Evolutionary conservation across 35 echinoderm and acorn worm genomes (phyloP).

Genomic region (Heliocidaris tuberculata): DNA sequence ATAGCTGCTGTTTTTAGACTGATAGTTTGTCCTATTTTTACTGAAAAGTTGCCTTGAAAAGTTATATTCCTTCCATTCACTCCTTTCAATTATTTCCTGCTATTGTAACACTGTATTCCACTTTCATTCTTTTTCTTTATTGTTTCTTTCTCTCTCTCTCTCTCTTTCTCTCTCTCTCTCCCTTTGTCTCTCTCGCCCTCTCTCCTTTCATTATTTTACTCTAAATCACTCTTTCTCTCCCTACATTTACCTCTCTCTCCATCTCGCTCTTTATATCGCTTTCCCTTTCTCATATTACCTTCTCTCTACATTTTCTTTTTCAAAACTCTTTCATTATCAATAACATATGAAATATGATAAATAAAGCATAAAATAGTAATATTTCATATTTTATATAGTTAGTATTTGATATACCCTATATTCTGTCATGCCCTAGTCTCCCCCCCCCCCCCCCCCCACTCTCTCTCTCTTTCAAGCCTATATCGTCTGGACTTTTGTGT

Average conservation of each 20-base stretch:
- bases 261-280: not conserved
- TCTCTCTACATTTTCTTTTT: not conserved
- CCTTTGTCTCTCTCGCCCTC: not conserved
- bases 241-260: not conserved
- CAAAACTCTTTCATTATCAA: no score
- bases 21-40: no score
- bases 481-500: not conserved
- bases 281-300: not conserved
- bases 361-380: no score
- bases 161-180: not conserved
- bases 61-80: no score
- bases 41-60: no score
- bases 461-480: not conserved
- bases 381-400: no score
- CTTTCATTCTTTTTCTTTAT: not conserved
- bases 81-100: no score
- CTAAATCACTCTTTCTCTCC: not conserved
- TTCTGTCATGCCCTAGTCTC: no score
- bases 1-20: no score
- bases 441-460: not conserved
- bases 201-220: not conserved
- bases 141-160: not conserved
- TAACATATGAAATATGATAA: no score
- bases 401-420: no score
- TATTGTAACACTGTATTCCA: not conserved